A percentile compares a stretch with the other conserved stretches of the same genome.
Conservation (phyloP, 2,888 invertebrate species). For the Scaptomyza cyrtandrae region DNA sequence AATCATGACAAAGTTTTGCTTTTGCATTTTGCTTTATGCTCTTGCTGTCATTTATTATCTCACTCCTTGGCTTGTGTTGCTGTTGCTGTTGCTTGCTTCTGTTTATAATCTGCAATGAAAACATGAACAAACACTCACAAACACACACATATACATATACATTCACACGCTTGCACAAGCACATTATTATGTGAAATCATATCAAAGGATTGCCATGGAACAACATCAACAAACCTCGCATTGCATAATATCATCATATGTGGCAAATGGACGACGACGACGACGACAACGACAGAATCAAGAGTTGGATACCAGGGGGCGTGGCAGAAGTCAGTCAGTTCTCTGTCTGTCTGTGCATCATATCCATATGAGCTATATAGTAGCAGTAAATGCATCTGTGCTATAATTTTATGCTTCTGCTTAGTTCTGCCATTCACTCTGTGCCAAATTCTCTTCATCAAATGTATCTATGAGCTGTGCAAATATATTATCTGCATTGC, state of each 20-base stretch:
- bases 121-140: constrained; percentile 44
- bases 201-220: constrained; percentile 74
- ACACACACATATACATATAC: constrained; percentile 10
- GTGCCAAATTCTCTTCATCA: constrained; percentile 11
- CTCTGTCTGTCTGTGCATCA: constrained; percentile 17
- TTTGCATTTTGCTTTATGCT: constrained; percentile 54
- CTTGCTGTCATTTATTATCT: constrained; percentile 52
- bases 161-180: constrained; percentile 31
- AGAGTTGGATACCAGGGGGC: neutral
- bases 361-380: constrained; percentile 7
- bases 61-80: constrained; percentile 33
- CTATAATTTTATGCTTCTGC: constrained; percentile 67
- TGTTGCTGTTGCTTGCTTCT: constrained; percentile 42
- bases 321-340: constrained; percentile 2
- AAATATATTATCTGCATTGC: constrained; percentile 42
- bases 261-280: constrained; percentile 31
- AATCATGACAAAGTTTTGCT: constrained; percentile 67
- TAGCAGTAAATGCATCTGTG: constrained; percentile 36
- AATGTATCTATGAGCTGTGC: constrained; percentile 59
- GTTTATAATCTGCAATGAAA: constrained; percentile 76
- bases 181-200: constrained; percentile 76
- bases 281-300: constrained; percentile 8
- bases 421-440: neutral
- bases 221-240: constrained; percentile 60
- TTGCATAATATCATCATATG: constrained; percentile 70